Evolutionary conservation across 2,113 vertebrate species (phyloP), one percentile per base, ranked within the genome.

Genomic region (Peromyscus leucopus): DNA sequence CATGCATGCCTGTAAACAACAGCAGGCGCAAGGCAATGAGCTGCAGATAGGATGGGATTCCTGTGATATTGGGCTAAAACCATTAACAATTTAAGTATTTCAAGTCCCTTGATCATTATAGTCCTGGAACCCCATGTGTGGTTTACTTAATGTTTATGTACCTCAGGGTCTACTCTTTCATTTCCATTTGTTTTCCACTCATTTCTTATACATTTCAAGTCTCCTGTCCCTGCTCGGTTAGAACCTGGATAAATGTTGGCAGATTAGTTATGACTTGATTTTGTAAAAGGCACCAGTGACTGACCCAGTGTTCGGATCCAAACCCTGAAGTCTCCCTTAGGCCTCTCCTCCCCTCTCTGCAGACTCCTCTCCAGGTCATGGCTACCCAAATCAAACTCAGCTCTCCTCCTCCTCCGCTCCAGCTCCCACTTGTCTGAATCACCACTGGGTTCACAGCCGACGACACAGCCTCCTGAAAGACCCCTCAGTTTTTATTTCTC

Each of bases 191-290:
- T 90, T 90, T 83, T 85, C 57, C 93, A 59, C 12, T 82, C 84
- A 71, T 42, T 93, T 93, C 72, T 36, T 80, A 55, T 46, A 59
- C 80, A 93, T 93, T 79, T 75, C 63, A 71, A 76, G 48, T 74
- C 63, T 91, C 57, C 39, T 21, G 72, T 67, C 42, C 15, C 48
- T 88, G 71, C 10, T 85, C 31, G 7, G 31, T 89, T 84, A 74
- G 4, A 16, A 61, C 24, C 36, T 10, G 36, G 36, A 36, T 59
- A 42, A 39, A 69, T 59, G 42, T 39, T 1, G 7, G 86, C 63
- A 33, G 61, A 39, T 91, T 24, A 67, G 75, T 36, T 65, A 55
- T 59, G 75, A 91, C 61, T 79, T 93, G 21, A 15, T 57, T 80
- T 39, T 39, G 19, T 85, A 69, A 91, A 69, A 28, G 78, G 19